Evolutionary conservation across 1,140 invertebrate genomes (phyloP).

Genomic region (Drosophila orosa): DNA sequence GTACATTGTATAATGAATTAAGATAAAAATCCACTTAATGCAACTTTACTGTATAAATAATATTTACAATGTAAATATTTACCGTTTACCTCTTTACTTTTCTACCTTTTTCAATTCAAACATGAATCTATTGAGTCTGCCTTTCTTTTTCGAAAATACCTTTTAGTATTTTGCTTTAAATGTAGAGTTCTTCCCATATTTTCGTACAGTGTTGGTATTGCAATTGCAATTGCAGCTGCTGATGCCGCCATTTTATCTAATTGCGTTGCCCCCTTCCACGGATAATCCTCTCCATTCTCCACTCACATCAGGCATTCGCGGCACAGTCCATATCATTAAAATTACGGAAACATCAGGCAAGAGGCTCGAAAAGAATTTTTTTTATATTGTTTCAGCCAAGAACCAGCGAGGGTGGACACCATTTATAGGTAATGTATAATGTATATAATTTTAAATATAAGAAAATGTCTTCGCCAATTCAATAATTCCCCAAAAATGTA

Average conservation of each 20-base stretch:
- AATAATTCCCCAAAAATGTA: neutral
- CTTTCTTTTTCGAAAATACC: neutral
- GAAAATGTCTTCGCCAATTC: no score
- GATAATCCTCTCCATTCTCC: neutral
- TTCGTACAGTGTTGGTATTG: constrained; percentile 5
- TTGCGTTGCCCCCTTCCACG: constrained; percentile 42
- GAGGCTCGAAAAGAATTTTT: constrained; percentile 17
- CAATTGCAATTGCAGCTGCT: constrained; percentile 46
- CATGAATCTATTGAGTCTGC: neutral
- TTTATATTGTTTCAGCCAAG: neutral
- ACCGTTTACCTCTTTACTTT: neutral
- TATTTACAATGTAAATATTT: neutral
- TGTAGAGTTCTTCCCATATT: fast-evolving
- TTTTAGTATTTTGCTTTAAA: neutral
- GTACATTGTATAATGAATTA: neutral
- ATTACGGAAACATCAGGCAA: constrained; percentile 53
- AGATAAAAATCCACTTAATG: neutral
- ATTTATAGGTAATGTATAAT: no score
- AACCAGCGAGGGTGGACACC: neutral
- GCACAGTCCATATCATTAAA: constrained; percentile 75
- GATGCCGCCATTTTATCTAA: constrained; percentile 77
- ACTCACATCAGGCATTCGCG: constrained; percentile 65
- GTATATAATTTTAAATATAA: no score
- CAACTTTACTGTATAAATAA: neutral
- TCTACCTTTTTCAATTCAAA: neutral